Conservation (phyloP, 37 sponge, comb jelly and placozoan genomes). For the Geodia barretti region DNA sequence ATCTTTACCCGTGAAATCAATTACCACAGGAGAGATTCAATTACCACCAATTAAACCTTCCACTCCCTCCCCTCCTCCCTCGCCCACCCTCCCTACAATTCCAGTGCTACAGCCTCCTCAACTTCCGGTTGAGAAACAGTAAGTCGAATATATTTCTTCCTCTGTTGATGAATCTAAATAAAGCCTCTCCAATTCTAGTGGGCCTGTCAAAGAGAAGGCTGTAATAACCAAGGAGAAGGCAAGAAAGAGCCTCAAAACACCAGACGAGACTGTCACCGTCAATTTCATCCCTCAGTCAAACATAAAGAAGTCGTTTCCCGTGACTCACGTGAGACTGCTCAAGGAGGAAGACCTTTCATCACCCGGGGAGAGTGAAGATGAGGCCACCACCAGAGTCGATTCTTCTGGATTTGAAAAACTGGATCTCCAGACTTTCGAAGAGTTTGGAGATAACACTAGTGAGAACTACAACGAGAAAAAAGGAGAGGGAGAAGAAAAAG, state of each 20-base stretch:
- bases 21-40: too few species aligned
- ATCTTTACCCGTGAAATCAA: too few species aligned
- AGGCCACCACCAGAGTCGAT: neutral
- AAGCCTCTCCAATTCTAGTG: too few species aligned
- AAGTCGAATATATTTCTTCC: too few species aligned
- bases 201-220: slow-evolving; percentile 12
- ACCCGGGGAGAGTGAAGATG: neutral
- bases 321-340: slow-evolving; percentile 9
- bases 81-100: neutral
- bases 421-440: slow-evolving; percentile 9
- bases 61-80: neutral
- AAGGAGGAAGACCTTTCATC: slow-evolving; percentile 20
- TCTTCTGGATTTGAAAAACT: slow-evolving; percentile 27
- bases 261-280: slow-evolving; percentile 29
- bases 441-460: slow-evolving; percentile 19
- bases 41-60: too few species aligned
- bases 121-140: too few species aligned
- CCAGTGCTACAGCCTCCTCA: too few species aligned
- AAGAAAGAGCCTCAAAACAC: slow-evolving; percentile 22
- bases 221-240: slow-evolving; percentile 3
- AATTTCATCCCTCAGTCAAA: slow-evolving; percentile 12
- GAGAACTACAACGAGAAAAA: neutral
- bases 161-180: too few species aligned
- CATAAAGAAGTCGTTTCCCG: slow-evolving; percentile 22
- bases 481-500: neutral